Percentiles rank a stretch among this genome's conserved stretches.
These are phyloP conservation scores for Drymodes brunneopygia DNA, from an alignment of 2,113 vertebrate genomes.

Conservation along the genomic window DNA sequence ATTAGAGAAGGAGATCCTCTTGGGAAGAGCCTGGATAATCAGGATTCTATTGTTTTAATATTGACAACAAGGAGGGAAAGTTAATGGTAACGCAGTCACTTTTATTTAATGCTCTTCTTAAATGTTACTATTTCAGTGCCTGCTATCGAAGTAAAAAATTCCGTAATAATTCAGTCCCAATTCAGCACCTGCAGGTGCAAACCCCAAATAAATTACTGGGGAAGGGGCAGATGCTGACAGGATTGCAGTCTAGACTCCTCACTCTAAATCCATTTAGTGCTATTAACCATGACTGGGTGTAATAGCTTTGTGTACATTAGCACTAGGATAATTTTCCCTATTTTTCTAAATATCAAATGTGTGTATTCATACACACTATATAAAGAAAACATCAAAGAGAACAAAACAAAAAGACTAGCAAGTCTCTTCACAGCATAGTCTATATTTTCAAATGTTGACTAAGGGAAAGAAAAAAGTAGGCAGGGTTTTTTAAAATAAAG, in stretches of 20 bases:
- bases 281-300: slow-evolving; percentile 66
- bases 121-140: not conserved
- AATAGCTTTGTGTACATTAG: slow-evolving; percentile 62
- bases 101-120: slow-evolving; percentile 12
- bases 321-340: slow-evolving; percentile 44
- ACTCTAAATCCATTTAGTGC: slow-evolving; percentile 69
- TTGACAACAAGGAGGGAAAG: not conserved
- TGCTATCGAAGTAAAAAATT: slow-evolving; percentile 25
- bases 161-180: slow-evolving; percentile 8
- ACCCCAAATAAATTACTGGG: slow-evolving; percentile 54
- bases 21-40: slow-evolving; percentile 10
- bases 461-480: not conserved
- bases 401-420: not conserved
- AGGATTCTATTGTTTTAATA: slow-evolving; percentile 29
- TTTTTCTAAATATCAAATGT: slow-evolving; percentile 51
- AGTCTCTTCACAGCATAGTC: not conserved
- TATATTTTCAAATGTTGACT: not conserved
- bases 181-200: slow-evolving; percentile 61
- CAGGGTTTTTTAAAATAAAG: not conserved
- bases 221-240: slow-evolving; percentile 64
- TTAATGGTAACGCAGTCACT: not conserved
- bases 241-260: slow-evolving; percentile 62
- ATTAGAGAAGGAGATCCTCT: not conserved
- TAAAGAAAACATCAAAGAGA: slow-evolving; percentile 8
- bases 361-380: slow-evolving; percentile 10